Conservation (phyloP, 2,797 vertebrate genomes). For the Tapirus indicus region DNA sequence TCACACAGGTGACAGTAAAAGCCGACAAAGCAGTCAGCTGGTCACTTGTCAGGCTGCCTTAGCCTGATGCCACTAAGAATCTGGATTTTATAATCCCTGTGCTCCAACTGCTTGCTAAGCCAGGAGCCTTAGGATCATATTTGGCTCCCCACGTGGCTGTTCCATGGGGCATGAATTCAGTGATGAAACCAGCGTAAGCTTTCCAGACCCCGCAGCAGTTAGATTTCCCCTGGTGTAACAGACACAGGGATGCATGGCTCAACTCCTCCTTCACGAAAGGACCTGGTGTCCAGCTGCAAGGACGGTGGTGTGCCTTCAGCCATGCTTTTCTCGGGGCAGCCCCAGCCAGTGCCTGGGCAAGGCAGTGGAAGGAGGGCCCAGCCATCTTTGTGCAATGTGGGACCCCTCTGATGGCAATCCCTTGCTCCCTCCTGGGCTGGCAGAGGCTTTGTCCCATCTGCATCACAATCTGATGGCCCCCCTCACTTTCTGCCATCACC, state of each 20-base stretch:
- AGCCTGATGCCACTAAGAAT: not conserved
- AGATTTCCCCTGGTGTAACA: not conserved
- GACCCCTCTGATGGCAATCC: not conserved
- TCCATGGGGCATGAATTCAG: not conserved
- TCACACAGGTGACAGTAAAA: not conserved
- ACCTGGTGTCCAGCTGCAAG: no score
- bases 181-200: not conserved
- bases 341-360: not conserved
- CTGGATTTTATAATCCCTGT: not conserved
- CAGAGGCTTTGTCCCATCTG: not conserved
- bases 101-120: not conserved
- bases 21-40: not conserved
- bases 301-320: no score
- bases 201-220: not conserved
- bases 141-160: not conserved
- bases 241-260: not conserved
- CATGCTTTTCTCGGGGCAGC: not conserved
- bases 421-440: not conserved
- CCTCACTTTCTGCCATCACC: not conserved
- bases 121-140: not conserved
- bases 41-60: not conserved
- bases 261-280: not conserved
- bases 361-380: not conserved
- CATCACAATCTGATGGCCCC: not conserved
- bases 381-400: not conserved